These are phyloP conservation scores for Drosophila navojoa DNA, from an alignment of 1,140 invertebrate species.

Conservation along the genomic window DNA sequence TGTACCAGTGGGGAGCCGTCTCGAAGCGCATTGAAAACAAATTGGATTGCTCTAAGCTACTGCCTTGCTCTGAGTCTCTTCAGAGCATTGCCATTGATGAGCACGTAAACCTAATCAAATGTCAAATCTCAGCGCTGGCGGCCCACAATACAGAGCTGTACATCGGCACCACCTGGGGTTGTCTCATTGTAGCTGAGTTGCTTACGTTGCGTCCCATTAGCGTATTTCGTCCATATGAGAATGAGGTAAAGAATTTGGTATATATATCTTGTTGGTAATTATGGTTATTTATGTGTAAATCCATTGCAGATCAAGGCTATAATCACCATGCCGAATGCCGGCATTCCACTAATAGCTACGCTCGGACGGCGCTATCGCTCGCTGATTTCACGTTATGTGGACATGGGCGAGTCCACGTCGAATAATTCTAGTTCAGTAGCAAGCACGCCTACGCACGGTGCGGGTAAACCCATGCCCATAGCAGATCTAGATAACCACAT, in stretches of 20 bases:
- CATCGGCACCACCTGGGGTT: conserved; percentile 96
- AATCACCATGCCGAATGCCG: conserved; percentile 74
- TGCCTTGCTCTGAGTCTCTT: conserved; percentile 95
- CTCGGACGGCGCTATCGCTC: conserved; percentile 93
- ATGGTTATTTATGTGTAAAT: conserved; percentile 2
- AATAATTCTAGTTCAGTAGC: conserved; percentile 34
- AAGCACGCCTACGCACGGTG: conserved; percentile 67
- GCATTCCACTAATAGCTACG: conserved; percentile 88
- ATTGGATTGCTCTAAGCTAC: conserved; percentile 95
- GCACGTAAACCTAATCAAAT: conserved; percentile 90
- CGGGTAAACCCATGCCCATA: conserved; percentile 56
- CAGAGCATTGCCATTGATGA: conserved; percentile 96
- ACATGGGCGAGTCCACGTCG: conserved; percentile 76
- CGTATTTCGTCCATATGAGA: conserved; percentile 95
- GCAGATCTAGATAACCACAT: conserved; percentile 86
- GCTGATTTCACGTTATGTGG: conserved; percentile 89
- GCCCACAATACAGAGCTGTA: conserved; percentile 89
- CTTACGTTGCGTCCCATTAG: conserved; percentile 92
- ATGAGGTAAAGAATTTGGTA: conserved; percentile 86
- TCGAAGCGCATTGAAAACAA: conserved; percentile 89
- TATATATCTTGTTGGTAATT: background rate
- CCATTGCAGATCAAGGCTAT: conserved; percentile 82
- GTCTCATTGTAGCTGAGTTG: conserved; percentile 93
- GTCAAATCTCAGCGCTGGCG: conserved; percentile 93
- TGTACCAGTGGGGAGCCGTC: conserved; percentile 92